phyloP scores from a whole-genome alignment of 1,140 invertebrate species.

The Dinoponera quadriceps region DNA sequence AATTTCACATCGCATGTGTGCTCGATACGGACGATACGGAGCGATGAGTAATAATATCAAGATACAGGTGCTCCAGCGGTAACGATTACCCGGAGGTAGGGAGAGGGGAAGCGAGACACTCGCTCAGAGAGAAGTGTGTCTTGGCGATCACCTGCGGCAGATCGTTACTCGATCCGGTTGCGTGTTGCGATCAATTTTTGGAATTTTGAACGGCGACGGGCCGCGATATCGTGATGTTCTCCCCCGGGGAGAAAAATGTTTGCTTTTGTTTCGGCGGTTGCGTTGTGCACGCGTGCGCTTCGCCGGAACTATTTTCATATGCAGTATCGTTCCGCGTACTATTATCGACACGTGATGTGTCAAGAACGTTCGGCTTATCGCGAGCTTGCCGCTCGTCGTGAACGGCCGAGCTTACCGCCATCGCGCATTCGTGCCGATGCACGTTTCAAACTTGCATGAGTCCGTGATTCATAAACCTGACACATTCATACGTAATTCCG shows the following conservation, averaged over 20 bases:
- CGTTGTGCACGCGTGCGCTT: background rate
- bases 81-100: background rate
- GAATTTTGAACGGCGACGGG: background rate
- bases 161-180: no score
- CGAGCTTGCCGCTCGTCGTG: constrained; percentile 14
- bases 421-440: background rate
- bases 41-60: constrained; percentile 21
- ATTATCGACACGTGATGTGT: constrained; percentile 64
- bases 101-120: background rate
- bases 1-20: constrained; percentile 32
- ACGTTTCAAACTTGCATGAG: constrained; percentile 22
- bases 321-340: constrained; percentile 46
- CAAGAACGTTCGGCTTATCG: constrained; percentile 61
- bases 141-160: no score
- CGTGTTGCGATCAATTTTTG: background rate
- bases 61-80: background rate
- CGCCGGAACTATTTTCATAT: constrained; percentile 63
- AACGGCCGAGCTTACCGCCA: background rate
- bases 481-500: background rate
- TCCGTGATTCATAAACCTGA: no score
- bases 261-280: constrained; percentile 61
- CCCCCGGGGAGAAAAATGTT: background rate
- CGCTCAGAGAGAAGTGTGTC: background rate
- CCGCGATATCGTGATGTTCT: constrained; percentile 1
- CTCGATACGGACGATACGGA: constrained; percentile 1